Percentiles rank a stretch among this genome's conserved stretches.
Evolutionary conservation across 2,113 vertebrate species (phyloP).

Genomic region (Dolichallabes microphthalmus): DNA sequence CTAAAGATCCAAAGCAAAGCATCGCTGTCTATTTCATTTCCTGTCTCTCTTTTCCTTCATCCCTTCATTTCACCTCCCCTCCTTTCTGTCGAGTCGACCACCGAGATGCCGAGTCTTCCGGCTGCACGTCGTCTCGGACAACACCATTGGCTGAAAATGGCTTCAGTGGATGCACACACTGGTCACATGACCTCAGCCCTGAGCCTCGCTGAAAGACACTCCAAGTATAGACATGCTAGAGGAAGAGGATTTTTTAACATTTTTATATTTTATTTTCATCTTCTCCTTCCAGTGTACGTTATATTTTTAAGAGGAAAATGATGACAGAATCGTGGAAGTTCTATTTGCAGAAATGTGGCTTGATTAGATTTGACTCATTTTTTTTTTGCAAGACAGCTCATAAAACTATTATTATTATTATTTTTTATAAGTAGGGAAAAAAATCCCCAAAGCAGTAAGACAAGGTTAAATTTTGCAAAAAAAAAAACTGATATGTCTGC

Average conservation of each 20-base stretch:
- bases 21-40: slow-evolving; percentile 54
- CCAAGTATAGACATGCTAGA: slow-evolving; percentile 49
- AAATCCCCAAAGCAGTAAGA: neutral
- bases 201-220: slow-evolving; percentile 60
- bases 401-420: neutral
- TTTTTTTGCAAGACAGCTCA: neutral
- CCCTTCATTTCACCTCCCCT: slow-evolving; percentile 52
- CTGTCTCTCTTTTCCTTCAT: slow-evolving; percentile 38
- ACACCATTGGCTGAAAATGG: slow-evolving; percentile 70
- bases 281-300: slow-evolving; percentile 15
- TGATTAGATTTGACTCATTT: slow-evolving; percentile 10
- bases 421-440: neutral
- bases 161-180: slow-evolving; percentile 61
- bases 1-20: neutral
- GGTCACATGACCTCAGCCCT: slow-evolving; percentile 68
- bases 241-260: slow-evolving; percentile 39
- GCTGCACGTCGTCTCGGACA: slow-evolving; percentile 64
- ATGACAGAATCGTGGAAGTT: neutral
- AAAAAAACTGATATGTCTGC: neutral
- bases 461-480: neutral
- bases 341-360: slow-evolving; percentile 12
- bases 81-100: slow-evolving; percentile 63
- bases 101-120: slow-evolving; percentile 70
- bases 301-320: slow-evolving; percentile 27
- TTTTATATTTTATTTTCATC: slow-evolving; percentile 10